Percentiles rank a stretch among this genome's conserved stretches.
Conservation (phyloP, 2,113 vertebrate genomes). For the Todiramphus saurophagus region DNA sequence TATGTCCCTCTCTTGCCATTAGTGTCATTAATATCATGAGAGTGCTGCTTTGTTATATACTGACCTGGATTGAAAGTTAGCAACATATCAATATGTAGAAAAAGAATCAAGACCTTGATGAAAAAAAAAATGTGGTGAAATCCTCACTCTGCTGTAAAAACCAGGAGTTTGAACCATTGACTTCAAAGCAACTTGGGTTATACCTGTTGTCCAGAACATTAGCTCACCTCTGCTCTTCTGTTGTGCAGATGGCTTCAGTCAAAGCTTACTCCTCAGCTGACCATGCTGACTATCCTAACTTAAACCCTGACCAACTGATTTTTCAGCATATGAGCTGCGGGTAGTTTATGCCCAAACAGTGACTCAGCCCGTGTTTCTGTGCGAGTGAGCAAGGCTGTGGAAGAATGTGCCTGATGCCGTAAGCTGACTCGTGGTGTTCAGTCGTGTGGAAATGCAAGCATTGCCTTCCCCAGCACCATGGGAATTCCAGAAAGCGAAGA, state of each 20-base stretch:
- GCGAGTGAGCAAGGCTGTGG: background rate
- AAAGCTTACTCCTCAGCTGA: background rate
- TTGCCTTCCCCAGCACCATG: background rate
- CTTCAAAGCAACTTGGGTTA: background rate
- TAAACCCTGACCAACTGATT: background rate
- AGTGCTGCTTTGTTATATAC: background rate
- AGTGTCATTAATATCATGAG: fast-evolving
- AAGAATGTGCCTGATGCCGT: background rate
- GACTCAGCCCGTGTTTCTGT: background rate
- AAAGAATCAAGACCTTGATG: background rate
- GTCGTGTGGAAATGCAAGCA: background rate
- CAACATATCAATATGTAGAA: background rate
- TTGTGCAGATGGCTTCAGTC: background rate
- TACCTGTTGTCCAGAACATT: background rate
- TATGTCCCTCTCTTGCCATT: background rate
- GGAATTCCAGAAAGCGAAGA: background rate
- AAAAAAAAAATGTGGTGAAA: background rate
- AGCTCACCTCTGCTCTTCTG: background rate
- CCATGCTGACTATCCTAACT: background rate
- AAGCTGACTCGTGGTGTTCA: background rate
- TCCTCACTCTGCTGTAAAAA: background rate
- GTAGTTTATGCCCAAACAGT: background rate
- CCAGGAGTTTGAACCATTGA: background rate
- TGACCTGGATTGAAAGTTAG: background rate
- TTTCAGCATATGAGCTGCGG: background rate